These are phyloP conservation scores for Gambusia affinis DNA, from an alignment of 2,113 vertebrate species.

Conservation along the genomic window DNA sequence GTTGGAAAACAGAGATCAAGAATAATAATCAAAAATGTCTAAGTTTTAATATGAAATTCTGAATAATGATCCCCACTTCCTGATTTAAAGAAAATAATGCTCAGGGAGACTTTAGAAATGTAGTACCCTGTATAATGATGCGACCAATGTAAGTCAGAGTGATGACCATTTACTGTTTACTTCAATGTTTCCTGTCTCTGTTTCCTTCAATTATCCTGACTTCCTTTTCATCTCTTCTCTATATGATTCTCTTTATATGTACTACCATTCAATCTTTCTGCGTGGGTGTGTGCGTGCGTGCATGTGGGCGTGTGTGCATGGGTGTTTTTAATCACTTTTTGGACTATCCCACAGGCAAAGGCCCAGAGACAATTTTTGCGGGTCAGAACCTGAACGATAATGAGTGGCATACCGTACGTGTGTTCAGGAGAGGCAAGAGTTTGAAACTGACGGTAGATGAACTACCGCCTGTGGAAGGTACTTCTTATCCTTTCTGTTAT, in stretches of 20 bases:
- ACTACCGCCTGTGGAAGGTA: slow-evolving; percentile 84
- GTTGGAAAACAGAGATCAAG: no score
- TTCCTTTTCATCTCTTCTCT: slow-evolving; percentile 16
- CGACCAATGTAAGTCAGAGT: slow-evolving; percentile 62
- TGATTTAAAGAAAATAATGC: slow-evolving; percentile 21
- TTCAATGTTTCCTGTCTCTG: slow-evolving; percentile 52
- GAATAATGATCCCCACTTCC: slow-evolving; percentile 35
- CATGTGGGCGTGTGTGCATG: slow-evolving; percentile 28
- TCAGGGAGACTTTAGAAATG: slow-evolving; percentile 26
- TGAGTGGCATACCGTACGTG: slow-evolving; percentile 98
- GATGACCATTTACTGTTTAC: slow-evolving; percentile 40
- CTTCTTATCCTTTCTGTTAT: slow-evolving; percentile 13
- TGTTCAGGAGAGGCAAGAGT: slow-evolving; percentile 95
- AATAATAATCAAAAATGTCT: not conserved
- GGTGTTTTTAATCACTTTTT: slow-evolving; percentile 86
- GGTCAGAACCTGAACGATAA: slow-evolving; percentile 99
- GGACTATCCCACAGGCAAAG: slow-evolving; percentile 99
- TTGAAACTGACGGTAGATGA: slow-evolving; percentile 98
- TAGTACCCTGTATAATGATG: slow-evolving; percentile 42
- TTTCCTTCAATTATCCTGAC: slow-evolving; percentile 35
- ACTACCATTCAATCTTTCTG: slow-evolving; percentile 41
- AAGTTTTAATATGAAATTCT: slow-evolving; percentile 14
- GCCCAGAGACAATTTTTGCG: slow-evolving; percentile 97
- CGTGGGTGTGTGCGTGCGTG: slow-evolving; percentile 2
- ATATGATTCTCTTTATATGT: slow-evolving; percentile 22